Percentiles rank a stretch among this genome's conserved stretches.
Conservation (phyloP, 2,888 invertebrate genomes). For the Antitype chi region DNA sequence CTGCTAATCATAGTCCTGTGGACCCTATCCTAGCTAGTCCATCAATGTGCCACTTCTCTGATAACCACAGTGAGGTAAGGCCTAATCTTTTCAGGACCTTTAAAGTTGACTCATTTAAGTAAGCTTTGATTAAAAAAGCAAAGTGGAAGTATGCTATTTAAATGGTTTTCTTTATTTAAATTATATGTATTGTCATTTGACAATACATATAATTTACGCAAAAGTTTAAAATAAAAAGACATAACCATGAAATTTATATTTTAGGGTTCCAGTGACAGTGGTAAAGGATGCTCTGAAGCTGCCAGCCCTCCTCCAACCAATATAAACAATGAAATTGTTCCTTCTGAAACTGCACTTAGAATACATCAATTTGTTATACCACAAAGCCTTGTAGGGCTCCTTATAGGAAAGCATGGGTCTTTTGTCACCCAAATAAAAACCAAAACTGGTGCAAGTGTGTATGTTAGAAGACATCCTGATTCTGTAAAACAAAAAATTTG, state of each 20-base stretch:
- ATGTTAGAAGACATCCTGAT: conserved; percentile 94
- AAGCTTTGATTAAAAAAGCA: not conserved
- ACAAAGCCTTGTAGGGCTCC: conserved; percentile 94
- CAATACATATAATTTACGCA: not conserved
- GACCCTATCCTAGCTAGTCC: conserved; percentile 93
- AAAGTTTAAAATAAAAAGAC: not conserved
- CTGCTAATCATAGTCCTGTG: conserved; percentile 94
- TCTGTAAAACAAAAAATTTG: conserved; percentile 95
- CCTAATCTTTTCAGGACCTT: not conserved
- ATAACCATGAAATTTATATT: conserved; percentile 56
- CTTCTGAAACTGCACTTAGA: conserved; percentile 85
- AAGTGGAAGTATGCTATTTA: not conserved
- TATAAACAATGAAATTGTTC: conserved; percentile 84
- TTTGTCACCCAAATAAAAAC: conserved; percentile 95
- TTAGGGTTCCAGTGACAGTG: conserved; percentile 95
- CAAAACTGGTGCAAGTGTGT: conserved; percentile 94
- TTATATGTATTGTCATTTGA: conserved; percentile 7
- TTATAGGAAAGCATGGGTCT: conserved; percentile 96
- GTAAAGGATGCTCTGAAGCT: conserved; percentile 94
- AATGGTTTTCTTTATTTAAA: not conserved
- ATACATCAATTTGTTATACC: conserved; percentile 94
- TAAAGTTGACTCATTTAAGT: not conserved
- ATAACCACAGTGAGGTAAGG: conserved; percentile 92
- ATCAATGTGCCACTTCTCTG: conserved; percentile 92
- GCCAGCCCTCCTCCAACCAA: conserved; percentile 93